A percentile compares a stretch with the other conserved stretches of the same genome.
These are phyloP conservation scores for Himalopsyche phryganea DNA, from an alignment of 1,140 invertebrate genomes.

Conservation along the genomic window DNA sequence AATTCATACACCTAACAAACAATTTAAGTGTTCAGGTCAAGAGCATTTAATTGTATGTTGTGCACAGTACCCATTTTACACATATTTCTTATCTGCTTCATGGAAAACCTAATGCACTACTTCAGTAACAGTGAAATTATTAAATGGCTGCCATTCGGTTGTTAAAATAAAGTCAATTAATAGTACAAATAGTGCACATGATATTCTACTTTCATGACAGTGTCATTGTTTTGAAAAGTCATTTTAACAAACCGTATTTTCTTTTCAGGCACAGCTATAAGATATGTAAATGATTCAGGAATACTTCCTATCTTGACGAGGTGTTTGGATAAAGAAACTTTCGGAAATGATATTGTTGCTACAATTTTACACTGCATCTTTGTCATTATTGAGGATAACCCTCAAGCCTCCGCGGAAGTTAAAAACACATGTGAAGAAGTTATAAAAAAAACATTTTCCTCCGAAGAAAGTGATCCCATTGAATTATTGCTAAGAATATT, in stretches of 20 bases:
- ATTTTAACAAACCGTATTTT: constrained; percentile 21
- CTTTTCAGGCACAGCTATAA: constrained; percentile 59
- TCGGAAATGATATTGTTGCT: constrained; percentile 58
- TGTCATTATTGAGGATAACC: constrained; percentile 67
- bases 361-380: constrained; percentile 62
- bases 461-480: constrained; percentile 44
- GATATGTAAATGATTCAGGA: constrained; percentile 62
- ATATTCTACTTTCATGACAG: no score
- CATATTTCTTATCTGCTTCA: no score
- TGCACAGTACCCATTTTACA: no score
- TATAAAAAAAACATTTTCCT: constrained; percentile 48
- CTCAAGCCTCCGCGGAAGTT: constrained; percentile 50
- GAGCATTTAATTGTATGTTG: no score
- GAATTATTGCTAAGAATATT: constrained; percentile 55
- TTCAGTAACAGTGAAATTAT: no score
- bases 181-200: no score
- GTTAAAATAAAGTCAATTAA: no score
- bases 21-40: no score
- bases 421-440: constrained; percentile 44
- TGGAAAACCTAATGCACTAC: no score
- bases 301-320: constrained; percentile 60
- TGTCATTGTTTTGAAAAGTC: no score
- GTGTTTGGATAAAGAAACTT: constrained; percentile 59
- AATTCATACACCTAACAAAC: no score
- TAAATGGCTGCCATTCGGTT: no score